These are phyloP conservation scores for Channa striata DNA, from an alignment of 2,797 vertebrate species.

Conservation along the genomic window DNA sequence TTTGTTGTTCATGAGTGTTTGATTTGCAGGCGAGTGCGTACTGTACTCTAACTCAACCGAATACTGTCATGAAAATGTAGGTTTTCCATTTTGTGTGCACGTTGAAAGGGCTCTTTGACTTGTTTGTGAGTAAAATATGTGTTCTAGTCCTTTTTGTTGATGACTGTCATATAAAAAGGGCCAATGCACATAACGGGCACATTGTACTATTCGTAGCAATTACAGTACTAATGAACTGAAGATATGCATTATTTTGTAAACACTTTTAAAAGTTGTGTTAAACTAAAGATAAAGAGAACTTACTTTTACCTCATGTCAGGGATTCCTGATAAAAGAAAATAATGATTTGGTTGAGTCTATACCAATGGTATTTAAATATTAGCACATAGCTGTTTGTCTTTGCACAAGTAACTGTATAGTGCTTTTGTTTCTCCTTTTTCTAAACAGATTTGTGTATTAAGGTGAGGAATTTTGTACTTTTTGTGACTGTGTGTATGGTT, in stretches of 20 bases:
- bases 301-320: slow-evolving; percentile 90
- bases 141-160: slow-evolving; percentile 82
- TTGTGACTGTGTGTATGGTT: slow-evolving; percentile 87
- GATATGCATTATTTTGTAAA: slow-evolving; percentile 91
- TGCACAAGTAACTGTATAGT: slow-evolving; percentile 89
- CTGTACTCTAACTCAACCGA: slow-evolving; percentile 82
- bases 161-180: slow-evolving; percentile 82
- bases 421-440: slow-evolving; percentile 86
- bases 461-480: slow-evolving; percentile 88
- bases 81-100: slow-evolving; percentile 88
- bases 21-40: slow-evolving; percentile 72
- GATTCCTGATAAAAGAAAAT: slow-evolving; percentile 84
- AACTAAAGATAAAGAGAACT: slow-evolving; percentile 85
- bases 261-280: slow-evolving; percentile 82
- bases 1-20: slow-evolving; percentile 73
- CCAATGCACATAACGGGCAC: slow-evolving; percentile 86
- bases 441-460: slow-evolving; percentile 87
- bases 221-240: slow-evolving; percentile 86
- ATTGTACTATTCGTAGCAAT: slow-evolving; percentile 89
- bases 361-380: slow-evolving; percentile 88
- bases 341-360: slow-evolving; percentile 82
- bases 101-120: slow-evolving; percentile 89
- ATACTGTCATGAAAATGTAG: slow-evolving; percentile 84
- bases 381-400: slow-evolving; percentile 90
- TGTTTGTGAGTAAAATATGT: slow-evolving; percentile 81